Conservation (phyloP, 2,113 vertebrate species). For the Ammodytes marinus region DNA sequence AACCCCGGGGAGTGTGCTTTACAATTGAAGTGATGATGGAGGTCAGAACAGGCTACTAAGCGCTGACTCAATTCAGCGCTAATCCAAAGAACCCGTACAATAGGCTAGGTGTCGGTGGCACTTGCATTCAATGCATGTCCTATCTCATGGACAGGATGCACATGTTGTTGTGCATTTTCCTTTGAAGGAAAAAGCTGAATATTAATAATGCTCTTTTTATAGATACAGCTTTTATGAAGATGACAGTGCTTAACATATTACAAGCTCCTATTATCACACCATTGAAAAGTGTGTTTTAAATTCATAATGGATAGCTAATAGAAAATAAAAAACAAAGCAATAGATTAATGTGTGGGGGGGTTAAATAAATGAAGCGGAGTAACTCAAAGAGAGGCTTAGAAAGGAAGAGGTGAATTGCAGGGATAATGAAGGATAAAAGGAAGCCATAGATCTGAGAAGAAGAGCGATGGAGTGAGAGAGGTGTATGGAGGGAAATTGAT, state of each 20-base stretch:
- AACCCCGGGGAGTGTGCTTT: constrained; percentile 62
- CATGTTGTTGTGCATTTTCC: constrained; percentile 21
- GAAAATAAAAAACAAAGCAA: neutral
- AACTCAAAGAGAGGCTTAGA: constrained; percentile 16
- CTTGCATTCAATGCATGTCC: constrained; percentile 55
- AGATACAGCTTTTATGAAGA: constrained; percentile 60
- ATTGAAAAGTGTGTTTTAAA: constrained; percentile 47
- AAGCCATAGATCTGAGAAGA: constrained; percentile 36
- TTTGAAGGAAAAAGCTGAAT: constrained; percentile 59
- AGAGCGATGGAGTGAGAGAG: neutral
- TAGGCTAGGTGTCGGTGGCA: constrained; percentile 38
- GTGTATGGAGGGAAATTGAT: constrained; percentile 17
- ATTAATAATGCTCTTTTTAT: constrained; percentile 66
- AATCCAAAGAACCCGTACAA: constrained; percentile 55
- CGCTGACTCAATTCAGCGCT: constrained; percentile 21
- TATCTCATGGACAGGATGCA: constrained; percentile 22
- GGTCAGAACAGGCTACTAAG: constrained; percentile 49
- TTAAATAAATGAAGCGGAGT: constrained; percentile 24
- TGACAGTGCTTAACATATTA: constrained; percentile 64
- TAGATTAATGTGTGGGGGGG: neutral
- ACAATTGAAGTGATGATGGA: constrained; percentile 69
- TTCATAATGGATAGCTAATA: constrained; percentile 49
- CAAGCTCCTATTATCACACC: constrained; percentile 58
- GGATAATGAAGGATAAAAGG: constrained; percentile 44
- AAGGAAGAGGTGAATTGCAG: constrained; percentile 4